These are phyloP conservation scores for Lasioglossum baleicum DNA, from an alignment of 1,140 invertebrate species.

Conservation along the genomic window DNA sequence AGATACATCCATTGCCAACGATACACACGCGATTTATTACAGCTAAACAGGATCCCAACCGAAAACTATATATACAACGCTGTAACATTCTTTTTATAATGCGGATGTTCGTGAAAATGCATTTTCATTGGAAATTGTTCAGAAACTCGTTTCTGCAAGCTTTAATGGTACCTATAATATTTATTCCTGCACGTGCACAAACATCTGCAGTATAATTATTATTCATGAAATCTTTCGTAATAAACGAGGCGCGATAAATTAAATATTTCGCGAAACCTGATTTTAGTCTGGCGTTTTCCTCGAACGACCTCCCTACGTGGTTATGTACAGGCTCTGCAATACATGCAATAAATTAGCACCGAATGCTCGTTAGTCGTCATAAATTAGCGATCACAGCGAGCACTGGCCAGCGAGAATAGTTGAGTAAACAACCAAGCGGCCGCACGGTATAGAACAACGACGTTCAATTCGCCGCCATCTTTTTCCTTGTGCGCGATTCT, in stretches of 20 bases:
- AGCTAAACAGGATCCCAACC: not conserved
- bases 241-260: too few species aligned
- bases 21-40: constrained; percentile 9
- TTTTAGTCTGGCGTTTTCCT: too few species aligned
- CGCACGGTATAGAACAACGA: not conserved
- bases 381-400: not conserved
- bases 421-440: not conserved
- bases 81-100: too few species aligned
- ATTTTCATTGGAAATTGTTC: too few species aligned
- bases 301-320: too few species aligned
- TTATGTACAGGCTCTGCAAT: not conserved
- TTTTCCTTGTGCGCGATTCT: not conserved
- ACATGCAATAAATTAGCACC: not conserved
- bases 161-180: too few species aligned
- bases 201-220: too few species aligned
- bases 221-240: too few species aligned
- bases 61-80: not conserved
- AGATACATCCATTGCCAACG: constrained; percentile 20
- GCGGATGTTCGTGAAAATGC: too few species aligned
- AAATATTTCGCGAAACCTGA: too few species aligned
- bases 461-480: not conserved
- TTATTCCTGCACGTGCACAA: too few species aligned
- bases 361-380: not conserved
- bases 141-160: too few species aligned
- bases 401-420: not conserved